Evolutionary conservation across 2,797 vertebrate species (phyloP).

Genomic region (Xenentodon cancila): DNA sequence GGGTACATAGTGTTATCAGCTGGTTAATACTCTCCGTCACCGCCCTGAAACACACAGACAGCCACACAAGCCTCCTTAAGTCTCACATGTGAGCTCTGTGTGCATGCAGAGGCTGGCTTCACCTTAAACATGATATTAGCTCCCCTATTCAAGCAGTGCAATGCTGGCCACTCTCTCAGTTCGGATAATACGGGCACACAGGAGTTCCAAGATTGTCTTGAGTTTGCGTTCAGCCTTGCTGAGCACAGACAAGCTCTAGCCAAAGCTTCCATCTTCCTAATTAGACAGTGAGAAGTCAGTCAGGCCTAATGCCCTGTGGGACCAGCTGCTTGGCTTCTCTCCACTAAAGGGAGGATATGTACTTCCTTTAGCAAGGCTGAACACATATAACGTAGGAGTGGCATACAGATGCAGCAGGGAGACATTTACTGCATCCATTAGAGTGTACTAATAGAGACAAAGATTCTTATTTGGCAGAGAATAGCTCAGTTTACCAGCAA

Average conservation of each 20-base stretch:
- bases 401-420: conserved; percentile 41
- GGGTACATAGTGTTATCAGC: conserved; percentile 96
- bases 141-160: conserved; percentile 37
- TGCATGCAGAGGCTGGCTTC: conserved; percentile 43
- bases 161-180: conserved; percentile 39
- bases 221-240: conserved; percentile 74
- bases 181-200: conserved; percentile 42
- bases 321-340: conserved; percentile 69
- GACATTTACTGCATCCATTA: conserved; percentile 23
- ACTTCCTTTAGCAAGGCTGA: conserved; percentile 50
- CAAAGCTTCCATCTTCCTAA: conserved; percentile 79
- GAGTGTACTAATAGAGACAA: conserved; percentile 4
- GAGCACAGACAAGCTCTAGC: conserved; percentile 73
- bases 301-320: conserved; percentile 75
- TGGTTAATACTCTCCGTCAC: conserved; percentile 99
- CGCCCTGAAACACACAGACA: conserved; percentile 84
- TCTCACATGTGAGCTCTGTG: conserved; percentile 46
- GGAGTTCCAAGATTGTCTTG: conserved; percentile 58
- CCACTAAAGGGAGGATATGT: conserved; percentile 50
- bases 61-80: conserved; percentile 48
- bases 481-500: conserved; percentile 1
- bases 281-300: conserved; percentile 82
- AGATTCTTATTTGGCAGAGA: conserved; percentile 20
- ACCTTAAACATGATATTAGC: conserved; percentile 52
- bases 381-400: conserved; percentile 39